phyloP scores from a whole-genome alignment of 2,113 vertebrate genomes.

The Apteryx mantelli region DNA sequence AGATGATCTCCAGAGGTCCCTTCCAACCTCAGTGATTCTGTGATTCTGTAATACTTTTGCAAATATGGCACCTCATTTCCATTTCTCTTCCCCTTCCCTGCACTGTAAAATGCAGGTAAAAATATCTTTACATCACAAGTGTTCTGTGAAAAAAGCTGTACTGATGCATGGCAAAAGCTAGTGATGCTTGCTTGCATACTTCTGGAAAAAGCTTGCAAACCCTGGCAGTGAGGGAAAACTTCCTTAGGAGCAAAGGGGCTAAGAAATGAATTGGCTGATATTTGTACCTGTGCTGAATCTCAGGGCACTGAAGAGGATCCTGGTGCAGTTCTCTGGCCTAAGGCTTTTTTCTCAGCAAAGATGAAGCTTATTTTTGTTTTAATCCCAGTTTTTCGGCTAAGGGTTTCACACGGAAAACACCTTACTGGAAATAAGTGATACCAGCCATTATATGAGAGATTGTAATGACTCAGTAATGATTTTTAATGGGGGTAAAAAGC shows the following conservation, averaged over 20 bases:
- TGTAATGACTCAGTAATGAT: constrained; percentile 1
- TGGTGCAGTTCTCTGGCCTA: neutral
- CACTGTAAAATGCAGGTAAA: neutral
- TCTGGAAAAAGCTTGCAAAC: neutral
- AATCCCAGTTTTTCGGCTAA: neutral
- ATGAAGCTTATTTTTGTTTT: constrained; percentile 6
- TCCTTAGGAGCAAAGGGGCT: neutral
- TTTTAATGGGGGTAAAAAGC: constrained; percentile 49
- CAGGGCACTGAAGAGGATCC: neutral
- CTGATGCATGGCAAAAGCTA: neutral
- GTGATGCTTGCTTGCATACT: neutral
- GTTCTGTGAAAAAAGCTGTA: neutral
- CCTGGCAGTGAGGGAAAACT: neutral
- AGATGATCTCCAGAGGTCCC: no score
- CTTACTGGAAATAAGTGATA: constrained; percentile 20
- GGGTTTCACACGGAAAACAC: neutral
- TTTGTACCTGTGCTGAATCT: neutral
- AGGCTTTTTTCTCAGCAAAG: neutral
- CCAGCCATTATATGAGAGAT: neutral
- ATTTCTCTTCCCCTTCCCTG: neutral
- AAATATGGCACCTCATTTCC: neutral
- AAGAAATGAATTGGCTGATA: neutral
- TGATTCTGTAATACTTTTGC: neutral
- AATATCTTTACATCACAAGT: neutral
- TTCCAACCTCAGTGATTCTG: no score